Evolutionary conservation across 1,140 invertebrate species (phyloP), one percentile per base, ranked within the genome.

Genomic region (Asobara japonica): DNA sequence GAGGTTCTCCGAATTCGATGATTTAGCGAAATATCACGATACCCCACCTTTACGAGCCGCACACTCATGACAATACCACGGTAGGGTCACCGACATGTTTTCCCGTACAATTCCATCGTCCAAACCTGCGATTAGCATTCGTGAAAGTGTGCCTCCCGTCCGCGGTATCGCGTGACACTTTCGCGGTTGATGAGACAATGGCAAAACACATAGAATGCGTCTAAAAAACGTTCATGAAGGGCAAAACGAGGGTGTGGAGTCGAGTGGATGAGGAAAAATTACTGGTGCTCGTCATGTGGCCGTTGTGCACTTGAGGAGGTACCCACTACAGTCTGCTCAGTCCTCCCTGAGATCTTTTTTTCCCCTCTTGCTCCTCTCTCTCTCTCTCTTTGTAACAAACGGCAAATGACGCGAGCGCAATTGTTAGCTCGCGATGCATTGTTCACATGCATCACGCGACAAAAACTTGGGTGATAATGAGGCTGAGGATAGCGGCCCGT

Each of bases 61-160:
- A n/a, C n/a, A n/a, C n/a, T n/a, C n/a, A n/a, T n/a, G n/a, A n/a
- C n/a, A n/a, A n/a, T n/a, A 36, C 22, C 3, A 6, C 5, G 2
- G 51, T 13, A 56, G 51, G 51, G 51, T 56, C 51, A 56, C 25
- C 51, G 51, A 56, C 51, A 18, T 10, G 22, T 25, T 3, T 4
- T 18, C 51, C 1, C 22, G 51, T 3, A 45, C 3, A 8, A 56
- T 56, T 10, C 20, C 8, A 56, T 56, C 22, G 22, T 56, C 51
- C 51, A 27, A 18, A 56, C 10, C 51, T 11, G 4, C 22, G 51
- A 56, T 56, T 56, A 56, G 51, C 51, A 56, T 56, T 56, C 51
- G 51, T 56, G 51, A 56, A 56, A 56, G 22, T 56, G 51, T 56
- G n/a, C 51, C 51, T 25, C 51, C 51, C 13, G 51, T 25, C 18